Evolutionary conservation across 2,113 vertebrate genomes (phyloP), one percentile per base, ranked within the genome.

Genomic region (Protomyctophum bolini): DNA sequence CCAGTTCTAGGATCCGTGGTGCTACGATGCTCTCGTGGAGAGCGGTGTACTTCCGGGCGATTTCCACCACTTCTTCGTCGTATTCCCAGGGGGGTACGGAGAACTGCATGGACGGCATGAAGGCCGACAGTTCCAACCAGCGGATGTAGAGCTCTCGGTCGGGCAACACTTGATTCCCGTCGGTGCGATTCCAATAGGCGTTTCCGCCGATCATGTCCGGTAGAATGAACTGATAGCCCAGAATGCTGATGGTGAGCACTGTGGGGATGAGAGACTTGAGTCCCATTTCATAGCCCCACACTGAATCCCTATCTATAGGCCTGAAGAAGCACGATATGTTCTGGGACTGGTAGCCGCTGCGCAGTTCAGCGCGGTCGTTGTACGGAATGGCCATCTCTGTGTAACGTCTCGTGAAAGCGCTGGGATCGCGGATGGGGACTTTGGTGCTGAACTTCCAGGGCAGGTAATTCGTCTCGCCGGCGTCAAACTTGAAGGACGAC

Each of bases 91-190:
- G 98, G 0, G 97, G 98, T 51, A 98, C 90, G 6, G 97, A 97
- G 81, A 99, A 98, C 90, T 99, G 97, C 97, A 99, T 98, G 58
- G 98, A 95, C 0, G 97, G 98, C 97, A 99, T 97, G 91, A 99
- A 99, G 33, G 98, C 96, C 0, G 95, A 94, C 68, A 99, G 92
- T 87, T 99, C 98, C 85, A 99, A 88, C 98, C 98, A 99, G 55
- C 97, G 96, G 78, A 99, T 94, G 0, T 99, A 99, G 33, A 99
- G 95, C 83, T 99, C 98, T 3, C 94, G 95, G 79, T 98, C 94
- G 0, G 96, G 97, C 68, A 96, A 91, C 56, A 75, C 90, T n/a
- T 78, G 69, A 0, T 89, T 88, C 0, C 94, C 93, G 0, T 81
- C 73, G 0, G 95, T 96, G 63, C 91, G 94, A 72, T 92, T 93